These are phyloP conservation scores for Ormyrus pomaceus DNA, from an alignment of 2,888 invertebrate species.

Conservation along the genomic window DNA sequence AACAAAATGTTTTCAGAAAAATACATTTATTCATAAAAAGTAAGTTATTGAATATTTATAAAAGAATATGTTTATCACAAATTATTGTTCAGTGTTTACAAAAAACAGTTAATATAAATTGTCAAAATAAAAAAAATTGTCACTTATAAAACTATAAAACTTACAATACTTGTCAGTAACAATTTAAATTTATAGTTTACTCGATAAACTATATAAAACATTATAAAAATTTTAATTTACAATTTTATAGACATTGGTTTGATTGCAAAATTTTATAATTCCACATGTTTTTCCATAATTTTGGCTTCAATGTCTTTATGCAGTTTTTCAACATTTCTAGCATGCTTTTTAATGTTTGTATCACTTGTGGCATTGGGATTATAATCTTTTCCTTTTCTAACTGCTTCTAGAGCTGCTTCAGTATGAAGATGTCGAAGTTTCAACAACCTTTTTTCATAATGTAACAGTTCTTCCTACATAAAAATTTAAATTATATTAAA, in stretches of 20 bases:
- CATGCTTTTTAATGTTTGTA: conserved; percentile 89
- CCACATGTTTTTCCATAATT: conserved; percentile 86
- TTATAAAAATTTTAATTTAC: conserved; percentile 19
- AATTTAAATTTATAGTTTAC: conserved; percentile 7
- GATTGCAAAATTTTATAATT: conserved; percentile 78
- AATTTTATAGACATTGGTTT: conserved; percentile 12
- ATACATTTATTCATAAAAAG: no score
- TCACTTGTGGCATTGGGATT: conserved; percentile 74
- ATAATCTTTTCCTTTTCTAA: conserved; percentile 81
- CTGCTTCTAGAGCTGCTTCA: conserved; percentile 85
- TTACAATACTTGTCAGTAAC: conserved; percentile 1
- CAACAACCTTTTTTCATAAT: conserved; percentile 90
- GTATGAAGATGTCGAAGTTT: conserved; percentile 90
- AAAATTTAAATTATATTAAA: conserved; percentile 24
- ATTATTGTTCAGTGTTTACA: no score
- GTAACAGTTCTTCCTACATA: conserved; percentile 85
- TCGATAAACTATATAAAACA: conserved; percentile 24
- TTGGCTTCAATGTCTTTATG: conserved; percentile 87
- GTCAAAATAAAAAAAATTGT: no score
- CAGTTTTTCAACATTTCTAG: conserved; percentile 89
- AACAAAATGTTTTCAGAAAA: no score
- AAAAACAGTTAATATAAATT: no score
- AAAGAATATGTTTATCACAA: no score
- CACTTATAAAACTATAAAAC: conserved; percentile 16
- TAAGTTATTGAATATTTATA: no score